Percentiles rank a stretch among this genome's conserved stretches.
Evolutionary conservation across 1,140 invertebrate genomes (phyloP).

Genomic region (Portunus trituberculatus): DNA sequence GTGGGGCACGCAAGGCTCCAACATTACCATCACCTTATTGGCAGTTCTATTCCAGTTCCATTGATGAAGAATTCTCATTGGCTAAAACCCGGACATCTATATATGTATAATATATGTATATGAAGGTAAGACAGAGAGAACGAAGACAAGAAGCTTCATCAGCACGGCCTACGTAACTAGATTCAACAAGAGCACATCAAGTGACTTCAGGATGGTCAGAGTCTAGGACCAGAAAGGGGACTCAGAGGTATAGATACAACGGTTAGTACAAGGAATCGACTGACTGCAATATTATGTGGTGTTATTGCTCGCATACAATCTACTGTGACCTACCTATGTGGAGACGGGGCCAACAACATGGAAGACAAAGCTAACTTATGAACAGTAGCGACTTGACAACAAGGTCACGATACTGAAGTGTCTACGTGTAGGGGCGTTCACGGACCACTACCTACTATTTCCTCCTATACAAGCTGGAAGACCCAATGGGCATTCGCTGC

Average conservation of each 20-base stretch:
- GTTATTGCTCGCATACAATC: conserved; percentile 75
- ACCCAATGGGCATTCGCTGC: conserved; percentile 51
- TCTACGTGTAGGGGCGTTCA: conserved; percentile 10
- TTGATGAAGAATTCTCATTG: conserved; percentile 64
- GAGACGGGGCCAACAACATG: conserved; percentile 72
- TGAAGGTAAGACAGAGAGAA: conserved; percentile 3
- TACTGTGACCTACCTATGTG: conserved; percentile 72
- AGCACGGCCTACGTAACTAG: conserved; percentile 29
- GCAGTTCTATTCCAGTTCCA: conserved; percentile 51
- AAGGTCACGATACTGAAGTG: conserved; percentile 48
- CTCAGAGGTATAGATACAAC: conserved; percentile 3
- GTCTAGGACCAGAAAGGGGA: neutral
- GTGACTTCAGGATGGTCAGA: neutral
- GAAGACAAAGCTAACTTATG: conserved; percentile 66
- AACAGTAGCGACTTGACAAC: conserved; percentile 33
- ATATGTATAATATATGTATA: conserved; percentile 4
- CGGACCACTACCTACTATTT: conserved; percentile 38
- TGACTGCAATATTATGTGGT: conserved; percentile 57
- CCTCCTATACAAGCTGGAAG: conserved; percentile 57
- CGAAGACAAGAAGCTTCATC: conserved; percentile 34
- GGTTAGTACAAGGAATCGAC: conserved; percentile 18
- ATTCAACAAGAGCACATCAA: neutral
- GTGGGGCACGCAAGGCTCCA: conserved; percentile 72
- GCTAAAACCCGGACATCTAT: conserved; percentile 59
- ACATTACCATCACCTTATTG: conserved; percentile 60